These are phyloP conservation scores for Arbacia lixula DNA, from an alignment of 53 echinoderm and acorn worm species.

Conservation along the genomic window DNA sequence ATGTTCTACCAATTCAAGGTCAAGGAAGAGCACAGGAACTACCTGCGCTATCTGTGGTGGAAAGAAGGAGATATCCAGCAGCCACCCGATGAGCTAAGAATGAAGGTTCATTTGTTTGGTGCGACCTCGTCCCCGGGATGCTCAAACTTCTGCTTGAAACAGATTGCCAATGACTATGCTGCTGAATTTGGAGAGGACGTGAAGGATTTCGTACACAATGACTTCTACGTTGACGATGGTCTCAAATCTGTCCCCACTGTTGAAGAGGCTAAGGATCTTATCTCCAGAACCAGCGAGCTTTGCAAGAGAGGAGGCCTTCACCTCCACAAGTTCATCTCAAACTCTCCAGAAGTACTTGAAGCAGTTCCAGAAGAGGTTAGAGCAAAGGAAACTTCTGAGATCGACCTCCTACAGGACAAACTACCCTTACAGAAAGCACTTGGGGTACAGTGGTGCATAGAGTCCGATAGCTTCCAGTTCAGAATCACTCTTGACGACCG, in stretches of 20 bases:
- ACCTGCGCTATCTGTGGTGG: constrained; percentile 82
- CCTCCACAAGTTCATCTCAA: constrained; percentile 73
- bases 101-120: constrained; percentile 76
- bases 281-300: constrained; percentile 42
- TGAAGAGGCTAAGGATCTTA: constrained; percentile 53
- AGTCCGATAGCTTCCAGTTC: constrained; percentile 75
- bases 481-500: constrained; percentile 60
- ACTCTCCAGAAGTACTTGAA: constrained; percentile 64
- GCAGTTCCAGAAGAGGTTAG: constrained; percentile 59
- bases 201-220: constrained; percentile 52
- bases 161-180: constrained; percentile 52
- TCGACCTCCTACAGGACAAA: constrained; percentile 51
- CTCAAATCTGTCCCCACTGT: constrained; percentile 60
- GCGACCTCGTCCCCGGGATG: constrained; percentile 71
- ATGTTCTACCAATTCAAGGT: constrained; percentile 74
- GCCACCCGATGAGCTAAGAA: constrained; percentile 49
- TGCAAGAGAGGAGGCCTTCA: constrained; percentile 63
- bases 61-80: constrained; percentile 46
- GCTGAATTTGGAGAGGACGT: constrained; percentile 60
- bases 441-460: constrained; percentile 69
- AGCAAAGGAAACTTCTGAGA: constrained; percentile 53
- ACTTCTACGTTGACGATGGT: constrained; percentile 77
- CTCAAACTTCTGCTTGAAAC: constrained; percentile 64
- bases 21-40: constrained; percentile 52
- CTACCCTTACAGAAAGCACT: constrained; percentile 62